Evolutionary conservation across 2,113 vertebrate species (phyloP), one percentile per base, ranked within the genome.

Genomic region (Xyliphius kryptos): DNA sequence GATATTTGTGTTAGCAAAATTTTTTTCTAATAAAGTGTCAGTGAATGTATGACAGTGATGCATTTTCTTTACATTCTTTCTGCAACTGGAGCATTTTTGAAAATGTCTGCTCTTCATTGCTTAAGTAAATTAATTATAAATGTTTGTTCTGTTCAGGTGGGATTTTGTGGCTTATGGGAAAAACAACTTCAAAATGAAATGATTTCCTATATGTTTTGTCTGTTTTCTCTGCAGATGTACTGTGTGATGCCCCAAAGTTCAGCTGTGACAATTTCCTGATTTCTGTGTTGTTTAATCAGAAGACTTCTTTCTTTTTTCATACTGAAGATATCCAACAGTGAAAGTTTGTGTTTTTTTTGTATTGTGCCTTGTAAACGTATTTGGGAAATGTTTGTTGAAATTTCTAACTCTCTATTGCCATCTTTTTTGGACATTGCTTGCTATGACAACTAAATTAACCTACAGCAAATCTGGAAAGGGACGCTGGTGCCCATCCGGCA

Each of bases 181-280:
- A n/a, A n/a, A n/a, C n/a, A n/a, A n/a, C n/a, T n/a, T n/a, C n/a
- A n/a, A n/a, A n/a, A n/a, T n/a, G n/a, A n/a, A n/a, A n/a, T n/a
- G n/a, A n/a, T n/a, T n/a, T n/a, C 17, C 49, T 6, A 9, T 40
- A 56, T 55, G 15, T 60, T 56, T n/a, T n/a, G 22, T 77, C 6
- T 76, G 62, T 55, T 77, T 64, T 79, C 61, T 67, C 56, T 52
- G 55, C 77, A 86, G 85, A 82, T 75, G 65, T 71, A 73, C 63
- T 69, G 12, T 58, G 78, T 75, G 80, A 75, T 80, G 75, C 67
- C 71, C 83, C 81, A 77, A 80, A 81, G 77, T 79, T 72, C 70
- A 70, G 78, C 81, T 83, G 83, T 83, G 84, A 85, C 81, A 80
- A 82, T 71, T 69, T 44, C 73, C 46, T 70, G 74, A 73, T 44